phyloP scores from a whole-genome alignment of 1,140 invertebrate species.

The Zaprionus camerounensis region DNA sequence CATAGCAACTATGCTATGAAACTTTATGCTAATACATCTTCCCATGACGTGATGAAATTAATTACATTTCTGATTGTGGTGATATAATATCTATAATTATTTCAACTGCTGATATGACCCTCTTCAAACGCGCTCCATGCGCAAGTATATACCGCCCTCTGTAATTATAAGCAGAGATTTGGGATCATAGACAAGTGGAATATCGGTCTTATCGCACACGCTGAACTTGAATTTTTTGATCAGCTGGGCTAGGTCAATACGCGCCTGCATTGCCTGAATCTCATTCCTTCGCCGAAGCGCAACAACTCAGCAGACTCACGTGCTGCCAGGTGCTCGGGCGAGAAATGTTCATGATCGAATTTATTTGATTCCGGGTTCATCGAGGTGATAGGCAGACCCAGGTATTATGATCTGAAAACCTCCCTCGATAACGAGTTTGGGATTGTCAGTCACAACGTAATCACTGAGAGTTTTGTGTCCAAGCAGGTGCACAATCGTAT shows the following conservation, averaged over 20 bases:
- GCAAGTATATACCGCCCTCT: conserved; percentile 44
- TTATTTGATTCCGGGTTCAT: conserved; percentile 86
- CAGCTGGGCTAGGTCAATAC: conserved; percentile 53
- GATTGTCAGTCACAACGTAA: conserved; percentile 86
- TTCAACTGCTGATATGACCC: background rate
- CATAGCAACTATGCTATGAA: too few species aligned
- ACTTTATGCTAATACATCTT: too few species aligned
- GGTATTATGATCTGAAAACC: conserved; percentile 85
- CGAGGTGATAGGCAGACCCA: conserved; percentile 86
- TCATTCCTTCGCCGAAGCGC: too few species aligned
- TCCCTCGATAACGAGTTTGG: conserved; percentile 86
- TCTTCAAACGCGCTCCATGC: conserved; percentile 44
- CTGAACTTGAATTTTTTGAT: conserved; percentile 78
- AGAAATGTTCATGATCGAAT: too few species aligned
- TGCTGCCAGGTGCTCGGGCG: conserved; percentile 82
- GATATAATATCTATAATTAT: background rate
- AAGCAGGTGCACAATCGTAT: conserved; percentile 87
- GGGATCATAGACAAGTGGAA: conserved; percentile 47
- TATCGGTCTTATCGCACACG: conserved; percentile 56
- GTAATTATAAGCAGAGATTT: conserved; percentile 32
- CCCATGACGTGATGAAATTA: too few species aligned
- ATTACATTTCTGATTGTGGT: too few species aligned
- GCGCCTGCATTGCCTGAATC: too few species aligned
- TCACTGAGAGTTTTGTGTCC: conserved; percentile 86
- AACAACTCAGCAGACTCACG: conserved; percentile 76